Conservation (phyloP, 2,113 vertebrate genomes). For the Halichoeres trimaculatus region DNA sequence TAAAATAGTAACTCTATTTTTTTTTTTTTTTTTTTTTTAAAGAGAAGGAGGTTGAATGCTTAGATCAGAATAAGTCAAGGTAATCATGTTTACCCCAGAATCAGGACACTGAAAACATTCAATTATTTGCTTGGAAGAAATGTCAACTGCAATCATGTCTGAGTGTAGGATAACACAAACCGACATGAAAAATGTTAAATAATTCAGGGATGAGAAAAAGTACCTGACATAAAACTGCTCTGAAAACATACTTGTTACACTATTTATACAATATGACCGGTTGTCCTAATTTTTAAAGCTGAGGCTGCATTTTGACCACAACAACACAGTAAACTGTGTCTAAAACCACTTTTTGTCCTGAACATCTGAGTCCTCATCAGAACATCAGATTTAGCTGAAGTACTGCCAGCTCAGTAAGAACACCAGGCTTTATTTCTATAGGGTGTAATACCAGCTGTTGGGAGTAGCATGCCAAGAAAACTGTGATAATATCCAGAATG, state of each 20-base stretch:
- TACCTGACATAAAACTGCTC: not conserved
- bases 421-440: slow-evolving; percentile 19
- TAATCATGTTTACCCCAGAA: not conserved
- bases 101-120: slow-evolving; percentile 6
- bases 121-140: not conserved
- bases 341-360: not conserved
- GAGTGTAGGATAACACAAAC: not conserved
- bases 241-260: not conserved
- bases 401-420: slow-evolving; percentile 14
- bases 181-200: not conserved
- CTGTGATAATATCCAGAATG: slow-evolving; percentile 35
- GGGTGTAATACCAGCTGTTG: slow-evolving; percentile 48
- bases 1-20: not conserved
- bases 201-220: not conserved
- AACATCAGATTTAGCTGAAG: slow-evolving; percentile 18
- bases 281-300: slow-evolving; percentile 12
- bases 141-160: not conserved
- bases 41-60: not conserved
- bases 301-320: slow-evolving; percentile 13
- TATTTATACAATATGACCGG: slow-evolving; percentile 11
- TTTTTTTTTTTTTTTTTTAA: no score
- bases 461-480: slow-evolving; percentile 38
- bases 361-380: slow-evolving; percentile 18
- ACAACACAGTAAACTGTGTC: not conserved
- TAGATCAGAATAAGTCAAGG: not conserved